A percentile compares a stretch with the other conserved stretches of the same genome.
These are phyloP conservation scores for Micromussa lordhowensis DNA, from an alignment of 92 coral and sea anemone genomes.

Conservation along the genomic window DNA sequence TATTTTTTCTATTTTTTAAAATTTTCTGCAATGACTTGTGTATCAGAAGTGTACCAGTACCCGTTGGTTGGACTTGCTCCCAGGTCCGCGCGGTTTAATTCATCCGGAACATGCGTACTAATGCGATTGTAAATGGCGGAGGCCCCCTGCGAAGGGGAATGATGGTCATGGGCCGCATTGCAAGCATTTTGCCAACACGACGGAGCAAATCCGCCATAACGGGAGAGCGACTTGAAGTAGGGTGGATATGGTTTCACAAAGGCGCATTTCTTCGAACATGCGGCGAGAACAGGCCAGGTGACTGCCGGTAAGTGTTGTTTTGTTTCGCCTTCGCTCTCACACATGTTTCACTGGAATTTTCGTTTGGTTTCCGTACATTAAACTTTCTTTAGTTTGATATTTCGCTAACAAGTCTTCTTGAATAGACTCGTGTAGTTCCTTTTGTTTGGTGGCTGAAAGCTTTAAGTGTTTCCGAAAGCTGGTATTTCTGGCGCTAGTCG, in stretches of 20 bases:
- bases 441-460: constrained; percentile 7
- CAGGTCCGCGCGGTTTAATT: constrained; percentile 12
- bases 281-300: constrained; percentile 72
- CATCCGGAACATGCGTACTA: constrained; percentile 35
- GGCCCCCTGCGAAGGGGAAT: constrained; percentile 99
- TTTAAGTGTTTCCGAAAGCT: background rate
- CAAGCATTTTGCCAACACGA: constrained; percentile 99
- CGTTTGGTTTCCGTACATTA: constrained; percentile 69
- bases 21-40: too few species aligned
- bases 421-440: constrained; percentile 23
- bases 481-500: background rate
- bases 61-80: background rate
- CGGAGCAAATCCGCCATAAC: constrained; percentile 99
- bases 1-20: too few species aligned
- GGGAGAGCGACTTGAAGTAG: constrained; percentile 79
- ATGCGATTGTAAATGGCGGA: constrained; percentile 88
- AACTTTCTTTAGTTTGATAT: constrained; percentile 55
- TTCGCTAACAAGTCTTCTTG: constrained; percentile 31
- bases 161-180: constrained; percentile 99
- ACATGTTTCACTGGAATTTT: constrained; percentile 46
- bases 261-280: constrained; percentile 62
- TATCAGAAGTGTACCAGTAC: too few species aligned
- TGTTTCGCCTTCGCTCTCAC: constrained; percentile 73
- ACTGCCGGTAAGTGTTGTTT: constrained; percentile 80
- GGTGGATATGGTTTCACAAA: constrained; percentile 89